phyloP scores from a whole-genome alignment of 1,140 invertebrate genomes.

The Lasioglossum baleicum region DNA sequence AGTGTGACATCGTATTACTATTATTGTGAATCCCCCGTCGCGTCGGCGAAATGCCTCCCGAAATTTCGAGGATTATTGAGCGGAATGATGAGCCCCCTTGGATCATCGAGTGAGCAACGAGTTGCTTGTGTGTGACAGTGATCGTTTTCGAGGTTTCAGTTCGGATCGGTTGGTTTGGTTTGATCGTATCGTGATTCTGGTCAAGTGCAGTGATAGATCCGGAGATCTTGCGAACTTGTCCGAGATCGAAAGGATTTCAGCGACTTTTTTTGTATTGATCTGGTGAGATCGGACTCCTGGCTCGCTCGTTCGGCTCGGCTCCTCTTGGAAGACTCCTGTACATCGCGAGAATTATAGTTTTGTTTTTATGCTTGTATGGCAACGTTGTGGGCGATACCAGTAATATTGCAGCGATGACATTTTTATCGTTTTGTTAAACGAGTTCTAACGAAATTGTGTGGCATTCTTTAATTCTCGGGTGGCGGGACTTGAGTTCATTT shows the following conservation, averaged over 20 bases:
- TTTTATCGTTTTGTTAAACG: not conserved
- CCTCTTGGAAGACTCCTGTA: not conserved
- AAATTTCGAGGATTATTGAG: not conserved
- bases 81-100: no score
- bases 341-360: not conserved
- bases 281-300: not conserved
- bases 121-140: conserved; percentile 17
- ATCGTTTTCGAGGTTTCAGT: not conserved
- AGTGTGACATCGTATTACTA: not conserved
- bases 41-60: no score
- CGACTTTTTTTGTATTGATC: conserved; percentile 35
- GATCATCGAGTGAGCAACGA: not conserved
- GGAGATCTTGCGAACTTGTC: not conserved
- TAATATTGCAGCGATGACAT: not conserved
- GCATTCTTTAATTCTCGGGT: no score
- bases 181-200: not conserved
- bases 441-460: no score
- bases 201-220: not conserved
- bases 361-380: not conserved
- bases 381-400: not conserved
- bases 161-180: not conserved
- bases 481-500: no score
- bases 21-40: not conserved
- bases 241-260: conserved; percentile 16
- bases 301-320: not conserved